phyloP scores from a whole-genome alignment of 2,797 vertebrate species.

The Lophius americanus region DNA sequence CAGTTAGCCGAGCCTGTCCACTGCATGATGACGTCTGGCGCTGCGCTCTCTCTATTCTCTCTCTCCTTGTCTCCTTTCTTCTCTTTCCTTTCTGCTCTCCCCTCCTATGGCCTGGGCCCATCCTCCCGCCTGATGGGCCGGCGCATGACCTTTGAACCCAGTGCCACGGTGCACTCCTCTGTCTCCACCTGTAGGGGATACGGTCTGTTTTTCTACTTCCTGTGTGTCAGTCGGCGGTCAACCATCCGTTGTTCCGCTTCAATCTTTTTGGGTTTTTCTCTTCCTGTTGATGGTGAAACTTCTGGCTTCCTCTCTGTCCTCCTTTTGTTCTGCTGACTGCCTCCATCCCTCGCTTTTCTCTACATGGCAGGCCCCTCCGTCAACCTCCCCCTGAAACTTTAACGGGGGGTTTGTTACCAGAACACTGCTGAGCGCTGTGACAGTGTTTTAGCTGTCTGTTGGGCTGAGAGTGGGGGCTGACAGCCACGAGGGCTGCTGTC shows the following conservation, averaged over 20 bases:
- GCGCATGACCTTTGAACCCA: conserved; percentile 83
- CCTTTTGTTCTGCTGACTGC: conserved; percentile 51
- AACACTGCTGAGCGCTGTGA: conserved; percentile 81
- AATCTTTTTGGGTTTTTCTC: conserved; percentile 28
- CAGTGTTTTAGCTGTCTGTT: conserved; percentile 72
- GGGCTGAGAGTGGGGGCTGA: conserved; percentile 55
- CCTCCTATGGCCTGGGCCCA: conserved; percentile 76
- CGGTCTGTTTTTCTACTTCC: conserved; percentile 59
- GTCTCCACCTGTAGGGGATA: conserved; percentile 74
- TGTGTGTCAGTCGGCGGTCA: conserved; percentile 61
- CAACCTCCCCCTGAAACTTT: conserved; percentile 70
- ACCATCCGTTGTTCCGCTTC: conserved; percentile 49
- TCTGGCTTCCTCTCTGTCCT: conserved; percentile 65
- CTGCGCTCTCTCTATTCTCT: conserved; percentile 69
- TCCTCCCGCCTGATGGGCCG: conserved; percentile 82
- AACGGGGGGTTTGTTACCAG: conserved; percentile 81
- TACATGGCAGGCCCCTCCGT: conserved; percentile 70
- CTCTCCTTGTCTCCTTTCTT: conserved; percentile 77
- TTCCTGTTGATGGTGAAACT: conserved; percentile 54
- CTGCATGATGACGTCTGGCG: conserved; percentile 86
- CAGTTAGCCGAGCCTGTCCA: conserved; percentile 78
- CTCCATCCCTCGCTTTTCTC: conserved; percentile 70
- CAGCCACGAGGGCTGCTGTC: conserved; percentile 59
- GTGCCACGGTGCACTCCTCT: conserved; percentile 70
- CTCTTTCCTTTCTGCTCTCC: conserved; percentile 79